phyloP scores from a whole-genome alignment of 2,113 vertebrate species.

The Athene noctua region DNA sequence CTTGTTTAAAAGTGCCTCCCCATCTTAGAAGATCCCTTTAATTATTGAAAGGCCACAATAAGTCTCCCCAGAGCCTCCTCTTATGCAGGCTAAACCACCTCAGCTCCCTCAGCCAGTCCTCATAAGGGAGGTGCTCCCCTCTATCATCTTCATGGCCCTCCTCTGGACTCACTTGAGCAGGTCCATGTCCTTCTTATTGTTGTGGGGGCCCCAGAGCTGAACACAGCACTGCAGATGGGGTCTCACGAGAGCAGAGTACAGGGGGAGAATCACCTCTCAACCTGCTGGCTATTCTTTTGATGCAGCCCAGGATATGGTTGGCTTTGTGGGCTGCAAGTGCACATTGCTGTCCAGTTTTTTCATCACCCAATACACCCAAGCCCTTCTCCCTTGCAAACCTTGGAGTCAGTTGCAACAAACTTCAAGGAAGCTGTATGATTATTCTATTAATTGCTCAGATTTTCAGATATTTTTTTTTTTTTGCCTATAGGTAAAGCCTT shows the following conservation, averaged over 20 bases:
- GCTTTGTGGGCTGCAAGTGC: background rate
- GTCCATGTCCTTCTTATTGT: background rate
- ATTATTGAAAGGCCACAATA: background rate
- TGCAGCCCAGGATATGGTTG: background rate
- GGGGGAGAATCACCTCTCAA: background rate
- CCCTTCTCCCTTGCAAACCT: background rate
- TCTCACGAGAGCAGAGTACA: background rate
- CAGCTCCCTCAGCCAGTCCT: background rate
- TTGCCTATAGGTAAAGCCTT: background rate
- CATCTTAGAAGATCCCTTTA: background rate
- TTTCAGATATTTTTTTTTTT: background rate
- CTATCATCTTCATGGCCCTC: background rate
- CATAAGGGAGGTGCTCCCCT: background rate
- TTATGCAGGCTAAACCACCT: background rate
- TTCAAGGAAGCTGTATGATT: background rate
- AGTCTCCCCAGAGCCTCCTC: background rate
- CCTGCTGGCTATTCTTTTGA: no score
- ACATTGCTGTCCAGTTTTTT: background rate
- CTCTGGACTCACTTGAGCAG: background rate
- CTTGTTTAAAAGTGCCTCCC: rapidly evolving
- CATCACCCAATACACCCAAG: background rate
- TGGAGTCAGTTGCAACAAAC: background rate
- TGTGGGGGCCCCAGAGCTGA: no score
- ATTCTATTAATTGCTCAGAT: background rate
- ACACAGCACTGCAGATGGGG: background rate